Evolutionary conservation across 2,797 vertebrate genomes (phyloP), one percentile per base, ranked within the genome.

Genomic region (Etheostoma nigrum): DNA sequence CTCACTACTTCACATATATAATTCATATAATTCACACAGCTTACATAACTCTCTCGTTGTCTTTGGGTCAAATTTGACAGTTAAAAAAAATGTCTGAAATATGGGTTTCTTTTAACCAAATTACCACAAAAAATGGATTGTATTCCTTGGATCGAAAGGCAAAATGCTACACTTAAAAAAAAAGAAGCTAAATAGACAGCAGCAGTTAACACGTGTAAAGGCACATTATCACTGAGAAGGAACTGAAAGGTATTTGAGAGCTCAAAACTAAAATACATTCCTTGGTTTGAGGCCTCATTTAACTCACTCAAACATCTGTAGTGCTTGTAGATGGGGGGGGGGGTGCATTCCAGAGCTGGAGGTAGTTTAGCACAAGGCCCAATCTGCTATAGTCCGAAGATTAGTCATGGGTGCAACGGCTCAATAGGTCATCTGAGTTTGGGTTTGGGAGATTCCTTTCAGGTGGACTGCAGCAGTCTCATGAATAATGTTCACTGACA

Each of bases 381-480:
- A 3, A 58, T 64, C 69, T 18, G 58, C 8, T 33, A 23, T 13
- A 45, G 42, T n/a, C 21, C 47, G 40, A 51, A 75, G 74, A 74
- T 85, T 72, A 83, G 67, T 64, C 30, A 19, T 2, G 6, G 61
- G 65, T 36, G 54, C 66, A 70, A 58, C 58, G 54, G 71, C 77
- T 86, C 75, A 82, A 47, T 47, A 54, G 27, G 83, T 77, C 67
- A 78, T 74, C 52, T 70, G 76, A 86, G 69, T 58, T 40, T 6
- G 67, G 18, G 72, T 71, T 70, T 64, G 33, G 14, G 30, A 60
- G 45, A 74, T 64, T 60, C 23, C 23, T 64, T 62, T 33, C 27
- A 52, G 60, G 48, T 33, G 21, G 30, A 47, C 67, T 33, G 69
- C n/a, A 45, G 21, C 59, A 21, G 58, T 57, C 64, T 60, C 47